Evolutionary conservation across 2,888 invertebrate species (phyloP), one percentile per base, ranked within the genome.

Genomic region (Xanthia icteritia): DNA sequence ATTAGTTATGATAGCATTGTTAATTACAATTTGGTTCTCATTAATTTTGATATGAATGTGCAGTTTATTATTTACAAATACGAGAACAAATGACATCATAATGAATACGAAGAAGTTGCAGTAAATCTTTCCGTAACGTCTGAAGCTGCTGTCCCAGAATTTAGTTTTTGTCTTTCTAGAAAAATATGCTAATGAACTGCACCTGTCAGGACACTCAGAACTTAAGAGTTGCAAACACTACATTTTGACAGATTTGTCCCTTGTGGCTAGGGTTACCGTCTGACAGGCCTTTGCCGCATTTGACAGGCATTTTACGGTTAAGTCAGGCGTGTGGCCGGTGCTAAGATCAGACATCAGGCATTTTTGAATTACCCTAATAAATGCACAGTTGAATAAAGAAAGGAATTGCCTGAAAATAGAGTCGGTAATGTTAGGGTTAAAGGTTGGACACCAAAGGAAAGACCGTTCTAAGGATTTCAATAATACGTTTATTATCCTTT

Each of bases 11-110:
- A 69, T 66, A 66, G 51, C 68, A 66, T 45, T 76, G 51, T 71
- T 71, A 76, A 48, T 72, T 72, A 61, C 6, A 56, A 39, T 61
- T 67, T 68, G 51, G 67, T 56, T 81, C 54, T 69, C n/a, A 63
- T 64, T 48, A 0, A 42, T 31, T 66, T 45, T 54, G 51, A 54
- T 77, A 60, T 45, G 27, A n/a, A 31, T 48, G 48, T 51, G 5
- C 9, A 15, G 31, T 51, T 67, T 8, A 15, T 66, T 27, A 5
- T 11, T 9, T 51, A 20, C 20, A 20, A 51, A 51, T 51, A 51
- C 51, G 51, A 51, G 51, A 20, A 20, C 15, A 51, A 5, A 20
- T 51, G 48, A 51, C 20, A 51, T 51, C 48, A 51, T 20, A 20
- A 51, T 6, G 48, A 48, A 17, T 48, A 5, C 6, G 17, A 45